These are phyloP conservation scores for Ceratosolen fusciceps DNA, from an alignment of 1,140 invertebrate species.

Conservation along the genomic window DNA sequence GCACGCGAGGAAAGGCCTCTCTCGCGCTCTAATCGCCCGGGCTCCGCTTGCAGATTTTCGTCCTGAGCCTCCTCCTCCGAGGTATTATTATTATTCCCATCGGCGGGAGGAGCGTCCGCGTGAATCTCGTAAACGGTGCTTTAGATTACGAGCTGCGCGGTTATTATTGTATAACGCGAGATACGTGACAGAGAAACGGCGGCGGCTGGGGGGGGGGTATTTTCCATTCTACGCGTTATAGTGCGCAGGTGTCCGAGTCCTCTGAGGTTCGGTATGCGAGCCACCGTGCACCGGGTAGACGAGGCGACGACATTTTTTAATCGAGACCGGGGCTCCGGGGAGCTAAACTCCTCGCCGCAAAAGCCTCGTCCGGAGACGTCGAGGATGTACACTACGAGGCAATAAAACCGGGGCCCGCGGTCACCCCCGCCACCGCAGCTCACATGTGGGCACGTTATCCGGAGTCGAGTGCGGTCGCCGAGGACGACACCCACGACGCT, in stretches of 20 bases:
- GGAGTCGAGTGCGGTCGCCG: background rate
- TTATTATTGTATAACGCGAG: no score
- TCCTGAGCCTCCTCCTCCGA: background rate
- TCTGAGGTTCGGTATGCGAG: background rate
- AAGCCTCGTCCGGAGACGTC: no score
- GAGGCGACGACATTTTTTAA: background rate
- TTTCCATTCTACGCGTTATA: no score
- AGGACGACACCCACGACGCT: slow-evolving; percentile 36
- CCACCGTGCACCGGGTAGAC: background rate
- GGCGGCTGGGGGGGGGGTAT: no score
- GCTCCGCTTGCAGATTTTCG: background rate
- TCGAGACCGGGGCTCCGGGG: no score
- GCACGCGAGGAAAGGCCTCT: background rate
- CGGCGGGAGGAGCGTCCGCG: no score
- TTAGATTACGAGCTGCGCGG: no score
- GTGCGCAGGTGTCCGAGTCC: background rate
- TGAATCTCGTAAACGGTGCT: background rate
- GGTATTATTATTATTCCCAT: background rate
- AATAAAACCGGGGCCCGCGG: background rate
- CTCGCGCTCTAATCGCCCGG: background rate
- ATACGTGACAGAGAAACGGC: no score
- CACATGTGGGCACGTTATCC: slow-evolving; percentile 29
- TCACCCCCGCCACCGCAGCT: background rate
- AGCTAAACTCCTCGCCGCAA: no score
- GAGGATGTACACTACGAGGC: no score